phyloP scores from a whole-genome alignment of 2,113 vertebrate species.

The Protobothrops flavoviridis region DNA sequence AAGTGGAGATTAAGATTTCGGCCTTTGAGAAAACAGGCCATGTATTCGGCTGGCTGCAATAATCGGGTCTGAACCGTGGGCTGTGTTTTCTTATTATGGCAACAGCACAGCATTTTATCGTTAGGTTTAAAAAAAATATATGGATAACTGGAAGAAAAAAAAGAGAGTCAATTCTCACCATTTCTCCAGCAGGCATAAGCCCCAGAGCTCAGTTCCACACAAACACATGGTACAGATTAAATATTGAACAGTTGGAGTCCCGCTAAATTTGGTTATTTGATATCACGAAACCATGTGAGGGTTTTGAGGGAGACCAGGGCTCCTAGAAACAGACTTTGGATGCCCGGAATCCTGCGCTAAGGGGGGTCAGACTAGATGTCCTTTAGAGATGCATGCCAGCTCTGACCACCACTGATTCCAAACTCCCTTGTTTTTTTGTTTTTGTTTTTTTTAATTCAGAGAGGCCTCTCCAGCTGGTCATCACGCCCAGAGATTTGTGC shows the following conservation, averaged over 20 bases:
- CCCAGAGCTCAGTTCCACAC: neutral
- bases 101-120: neutral
- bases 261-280: neutral
- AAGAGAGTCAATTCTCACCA: neutral
- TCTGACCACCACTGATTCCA: neutral
- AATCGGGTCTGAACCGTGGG: neutral
- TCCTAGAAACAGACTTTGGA: neutral
- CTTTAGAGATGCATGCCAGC: neutral
- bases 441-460: conserved; percentile 46
- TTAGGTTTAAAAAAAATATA: neutral
- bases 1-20: neutral
- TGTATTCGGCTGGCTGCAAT: neutral
- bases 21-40: neutral
- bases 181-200: neutral
- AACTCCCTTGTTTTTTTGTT: neutral
- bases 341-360: neutral
- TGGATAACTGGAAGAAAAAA: neutral
- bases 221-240: neutral
- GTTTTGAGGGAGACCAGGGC: neutral
- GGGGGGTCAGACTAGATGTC: neutral
- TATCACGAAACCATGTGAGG: neutral
- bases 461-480: conserved; percentile 24
- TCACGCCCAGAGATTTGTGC: conserved; percentile 85
- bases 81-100: neutral
- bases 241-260: neutral